phyloP scores from a whole-genome alignment of 2,113 vertebrate genomes.

The Pipa parva region DNA sequence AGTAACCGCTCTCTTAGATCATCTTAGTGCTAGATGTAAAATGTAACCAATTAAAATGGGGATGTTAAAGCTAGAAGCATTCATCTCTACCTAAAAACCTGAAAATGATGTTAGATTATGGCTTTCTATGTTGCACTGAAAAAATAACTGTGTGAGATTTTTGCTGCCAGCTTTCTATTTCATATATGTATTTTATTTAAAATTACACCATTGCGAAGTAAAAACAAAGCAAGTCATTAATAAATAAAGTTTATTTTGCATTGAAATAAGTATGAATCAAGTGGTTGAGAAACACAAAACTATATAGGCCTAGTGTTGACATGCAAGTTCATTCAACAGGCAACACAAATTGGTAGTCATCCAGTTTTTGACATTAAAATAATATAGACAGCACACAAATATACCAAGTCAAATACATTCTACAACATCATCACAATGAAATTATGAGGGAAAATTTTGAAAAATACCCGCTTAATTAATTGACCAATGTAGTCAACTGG shows the following conservation, averaged over 20 bases:
- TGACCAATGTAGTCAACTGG: slow-evolving; percentile 23
- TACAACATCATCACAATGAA: slow-evolving; percentile 46
- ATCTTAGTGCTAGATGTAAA: no score
- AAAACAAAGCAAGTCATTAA: slow-evolving; percentile 53
- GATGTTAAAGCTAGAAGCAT: no score
- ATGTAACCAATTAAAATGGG: no score
- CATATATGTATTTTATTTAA: no score
- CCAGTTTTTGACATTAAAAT: slow-evolving; percentile 78
- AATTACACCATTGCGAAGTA: no score
- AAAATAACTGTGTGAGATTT: no score
- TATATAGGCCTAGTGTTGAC: slow-evolving; percentile 90
- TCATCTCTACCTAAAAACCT: no score
- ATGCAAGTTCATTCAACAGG: slow-evolving; percentile 96
- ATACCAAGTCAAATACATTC: slow-evolving; percentile 50
- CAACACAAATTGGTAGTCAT: slow-evolving; percentile 89
- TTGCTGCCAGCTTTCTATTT: no score
- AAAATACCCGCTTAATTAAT: slow-evolving; percentile 32
- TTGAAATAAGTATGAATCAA: slow-evolving; percentile 64
- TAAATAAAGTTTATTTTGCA: slow-evolving; percentile 56
- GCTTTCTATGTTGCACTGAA: no score
- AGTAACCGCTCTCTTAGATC: no score
- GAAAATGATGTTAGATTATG: no score
- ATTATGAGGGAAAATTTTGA: slow-evolving; percentile 35
- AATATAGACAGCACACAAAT: slow-evolving; percentile 73
- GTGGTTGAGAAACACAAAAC: slow-evolving; percentile 71